phyloP scores from a whole-genome alignment of 2,797 vertebrate species.

The Parauchenoglanis punctatus region DNA sequence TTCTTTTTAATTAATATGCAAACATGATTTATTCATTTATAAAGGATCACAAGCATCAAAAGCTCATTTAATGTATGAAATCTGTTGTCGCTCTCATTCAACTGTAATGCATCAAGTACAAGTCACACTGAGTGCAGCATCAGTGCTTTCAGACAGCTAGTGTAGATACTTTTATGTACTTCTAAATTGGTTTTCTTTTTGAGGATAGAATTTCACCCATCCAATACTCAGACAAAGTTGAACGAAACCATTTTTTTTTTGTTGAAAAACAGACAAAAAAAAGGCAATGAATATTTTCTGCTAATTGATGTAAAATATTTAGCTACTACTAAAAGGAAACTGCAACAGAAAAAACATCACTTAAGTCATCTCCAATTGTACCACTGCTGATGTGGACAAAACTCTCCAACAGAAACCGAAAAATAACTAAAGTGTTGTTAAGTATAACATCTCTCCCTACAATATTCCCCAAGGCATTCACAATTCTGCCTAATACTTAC shows the following conservation, averaged over 20 bases:
- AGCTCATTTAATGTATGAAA: background rate
- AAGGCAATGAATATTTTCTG: background rate
- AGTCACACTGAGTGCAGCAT: background rate
- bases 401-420: background rate
- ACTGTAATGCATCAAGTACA: background rate
- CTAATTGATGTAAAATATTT: background rate
- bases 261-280: background rate
- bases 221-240: background rate
- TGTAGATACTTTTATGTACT: background rate
- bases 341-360: background rate
- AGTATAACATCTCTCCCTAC: constrained; percentile 13
- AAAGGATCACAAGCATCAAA: background rate
- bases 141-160: background rate
- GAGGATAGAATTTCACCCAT: background rate
- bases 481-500: constrained; percentile 61
- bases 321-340: background rate
- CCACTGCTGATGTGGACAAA: constrained; percentile 21
- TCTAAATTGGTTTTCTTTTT: background rate
- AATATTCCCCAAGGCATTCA: constrained; percentile 41
- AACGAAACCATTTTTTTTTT: background rate
- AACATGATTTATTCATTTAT: background rate
- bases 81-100: background rate
- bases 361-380: constrained; percentile 50
- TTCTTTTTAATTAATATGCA: background rate
- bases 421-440: constrained; percentile 10